Conservation (phyloP, 2,113 vertebrate genomes). For the Catharus fuscescens region DNA sequence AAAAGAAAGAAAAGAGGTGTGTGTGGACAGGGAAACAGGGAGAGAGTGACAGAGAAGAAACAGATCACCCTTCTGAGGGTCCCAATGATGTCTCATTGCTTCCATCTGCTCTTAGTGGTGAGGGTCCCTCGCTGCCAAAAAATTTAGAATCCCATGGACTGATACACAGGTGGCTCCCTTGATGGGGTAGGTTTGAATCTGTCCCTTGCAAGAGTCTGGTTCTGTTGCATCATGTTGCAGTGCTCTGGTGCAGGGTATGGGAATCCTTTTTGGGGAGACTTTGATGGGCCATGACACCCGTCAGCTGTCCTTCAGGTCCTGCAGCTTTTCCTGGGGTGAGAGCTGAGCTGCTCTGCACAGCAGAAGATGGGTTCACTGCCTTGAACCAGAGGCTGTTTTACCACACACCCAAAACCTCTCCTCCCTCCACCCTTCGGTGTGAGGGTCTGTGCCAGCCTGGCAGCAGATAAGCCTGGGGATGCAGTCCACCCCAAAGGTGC, state of each 20-base stretch:
- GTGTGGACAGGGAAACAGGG: no score
- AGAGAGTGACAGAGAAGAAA: not conserved
- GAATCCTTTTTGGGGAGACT: not conserved
- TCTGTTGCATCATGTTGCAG: not conserved
- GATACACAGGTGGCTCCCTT: not conserved
- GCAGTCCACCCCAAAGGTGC: not conserved
- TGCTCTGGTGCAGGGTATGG: not conserved
- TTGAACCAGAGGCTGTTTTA: no score
- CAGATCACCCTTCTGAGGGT: not conserved
- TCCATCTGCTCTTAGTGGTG: not conserved
- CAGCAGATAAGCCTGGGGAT: not conserved
- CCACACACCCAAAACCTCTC: not conserved
- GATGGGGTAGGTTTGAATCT: not conserved
- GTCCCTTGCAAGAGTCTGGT: not conserved
- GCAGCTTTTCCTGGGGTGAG: not conserved
- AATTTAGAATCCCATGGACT: not conserved
- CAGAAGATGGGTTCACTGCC: not conserved
- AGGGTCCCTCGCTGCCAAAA: not conserved
- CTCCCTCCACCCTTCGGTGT: not conserved
- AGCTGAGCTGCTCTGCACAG: not conserved
- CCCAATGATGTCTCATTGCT: not conserved
- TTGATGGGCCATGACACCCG: not conserved
- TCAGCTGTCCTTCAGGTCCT: not conserved
- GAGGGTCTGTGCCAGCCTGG: not conserved
- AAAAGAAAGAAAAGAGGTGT: not conserved